These are phyloP conservation scores for Platycheirus albimanus DNA, from an alignment of 2,888 invertebrate genomes.

Conservation along the genomic window DNA sequence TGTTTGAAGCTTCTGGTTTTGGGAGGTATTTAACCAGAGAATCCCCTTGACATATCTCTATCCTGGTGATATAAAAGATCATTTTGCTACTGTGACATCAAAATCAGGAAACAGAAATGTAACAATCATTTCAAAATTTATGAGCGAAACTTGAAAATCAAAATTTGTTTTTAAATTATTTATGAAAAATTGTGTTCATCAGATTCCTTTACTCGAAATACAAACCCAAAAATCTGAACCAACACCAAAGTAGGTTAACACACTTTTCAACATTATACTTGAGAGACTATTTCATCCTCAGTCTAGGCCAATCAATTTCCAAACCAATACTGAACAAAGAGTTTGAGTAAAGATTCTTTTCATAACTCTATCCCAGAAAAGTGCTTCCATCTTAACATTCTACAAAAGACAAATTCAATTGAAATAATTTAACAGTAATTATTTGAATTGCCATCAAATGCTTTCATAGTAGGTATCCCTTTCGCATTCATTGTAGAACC, in stretches of 20 bases:
- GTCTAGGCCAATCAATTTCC: constrained; percentile 1
- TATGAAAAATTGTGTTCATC: too few relatives aligned
- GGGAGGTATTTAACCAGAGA: too few relatives aligned
- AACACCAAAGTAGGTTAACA: background rate
- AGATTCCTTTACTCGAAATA: too few relatives aligned
- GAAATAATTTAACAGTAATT: constrained; percentile 31
- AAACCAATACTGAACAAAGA: background rate
- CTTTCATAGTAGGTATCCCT: background rate
- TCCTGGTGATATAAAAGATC: too few relatives aligned
- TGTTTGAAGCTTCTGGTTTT: too few relatives aligned
- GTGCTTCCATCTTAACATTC: constrained; percentile 40
- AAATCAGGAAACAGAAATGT: too few relatives aligned
- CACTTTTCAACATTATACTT: background rate
- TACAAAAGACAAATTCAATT: constrained; percentile 31
- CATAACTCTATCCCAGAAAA: constrained; percentile 3
- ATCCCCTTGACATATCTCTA: too few relatives aligned
- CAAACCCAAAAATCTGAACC: too few relatives aligned
- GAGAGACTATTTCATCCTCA: background rate
- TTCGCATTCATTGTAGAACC: constrained; percentile 13
- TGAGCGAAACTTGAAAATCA: too few relatives aligned
- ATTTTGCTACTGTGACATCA: too few relatives aligned
- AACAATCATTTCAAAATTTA: too few relatives aligned
- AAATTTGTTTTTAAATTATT: too few relatives aligned
- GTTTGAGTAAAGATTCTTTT: background rate
- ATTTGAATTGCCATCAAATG: constrained; percentile 20